A percentile compares a stretch with the other conserved stretches of the same genome.
These are phyloP conservation scores for Formicarius rufipectus DNA, from an alignment of 2,113 vertebrate genomes.

Conservation along the genomic window DNA sequence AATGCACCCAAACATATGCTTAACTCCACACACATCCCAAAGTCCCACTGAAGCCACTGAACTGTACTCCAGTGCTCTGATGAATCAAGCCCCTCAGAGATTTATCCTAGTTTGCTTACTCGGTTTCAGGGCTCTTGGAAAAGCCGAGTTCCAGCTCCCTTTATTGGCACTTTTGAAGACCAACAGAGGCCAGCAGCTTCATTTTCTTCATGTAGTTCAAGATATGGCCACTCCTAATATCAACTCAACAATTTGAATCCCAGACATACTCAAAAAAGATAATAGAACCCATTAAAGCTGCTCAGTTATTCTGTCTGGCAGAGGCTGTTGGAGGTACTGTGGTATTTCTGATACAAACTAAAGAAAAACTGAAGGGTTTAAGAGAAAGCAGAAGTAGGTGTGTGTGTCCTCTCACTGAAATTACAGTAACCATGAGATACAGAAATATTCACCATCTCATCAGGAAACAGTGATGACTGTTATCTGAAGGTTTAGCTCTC, in stretches of 20 bases:
- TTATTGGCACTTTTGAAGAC: neutral
- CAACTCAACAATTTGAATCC: neutral
- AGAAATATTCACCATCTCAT: neutral
- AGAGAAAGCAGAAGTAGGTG: neutral
- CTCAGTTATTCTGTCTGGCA: neutral
- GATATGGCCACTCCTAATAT: neutral
- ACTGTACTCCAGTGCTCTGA: neutral
- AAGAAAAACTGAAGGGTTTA: neutral
- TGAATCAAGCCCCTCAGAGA: neutral
- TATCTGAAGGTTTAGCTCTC: neutral
- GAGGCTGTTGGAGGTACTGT: neutral
- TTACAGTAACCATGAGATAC: neutral
- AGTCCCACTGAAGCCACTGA: neutral
- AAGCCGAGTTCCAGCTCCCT: neutral
- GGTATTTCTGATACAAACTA: neutral
- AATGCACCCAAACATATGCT: slow-evolving; percentile 27
- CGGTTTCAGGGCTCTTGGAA: neutral
- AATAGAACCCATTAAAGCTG: neutral
- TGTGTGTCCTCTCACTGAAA: neutral
- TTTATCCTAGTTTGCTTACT: neutral
- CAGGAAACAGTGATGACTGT: neutral
- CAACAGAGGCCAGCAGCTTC: neutral
- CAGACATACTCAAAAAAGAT: neutral
- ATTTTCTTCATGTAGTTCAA: neutral
- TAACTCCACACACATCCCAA: neutral